Evolutionary conservation across 2,888 invertebrate species (phyloP).

Genomic region (Caenorhabditis sp.): DNA sequence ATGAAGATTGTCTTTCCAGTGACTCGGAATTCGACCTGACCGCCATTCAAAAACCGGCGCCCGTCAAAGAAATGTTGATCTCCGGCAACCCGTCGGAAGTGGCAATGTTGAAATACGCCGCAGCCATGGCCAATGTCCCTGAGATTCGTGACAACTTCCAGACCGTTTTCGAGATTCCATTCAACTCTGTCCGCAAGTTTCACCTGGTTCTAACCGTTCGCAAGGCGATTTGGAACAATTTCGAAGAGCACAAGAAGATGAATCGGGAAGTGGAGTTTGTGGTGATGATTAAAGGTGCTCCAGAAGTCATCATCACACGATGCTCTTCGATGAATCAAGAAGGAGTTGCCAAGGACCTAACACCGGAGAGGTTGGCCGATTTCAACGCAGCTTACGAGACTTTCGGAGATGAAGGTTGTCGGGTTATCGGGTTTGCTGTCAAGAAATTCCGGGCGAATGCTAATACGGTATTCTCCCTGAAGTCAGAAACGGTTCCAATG

Average conservation of each 20-base stretch:
- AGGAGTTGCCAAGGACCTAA: conserved; percentile 20
- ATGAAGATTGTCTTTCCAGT: conserved; percentile 14
- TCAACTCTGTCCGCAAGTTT: conserved; percentile 62
- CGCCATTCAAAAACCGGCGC: conserved; percentile 25
- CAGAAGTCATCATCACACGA: conserved; percentile 56
- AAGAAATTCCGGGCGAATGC: conserved; percentile 55
- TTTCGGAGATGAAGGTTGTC: conserved; percentile 61
- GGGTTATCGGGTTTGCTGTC: conserved; percentile 62
- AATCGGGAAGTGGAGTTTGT: conserved; percentile 38
- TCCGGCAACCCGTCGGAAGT: conserved; percentile 55
- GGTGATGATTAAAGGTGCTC: conserved; percentile 63
- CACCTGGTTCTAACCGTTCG: conserved; percentile 53
- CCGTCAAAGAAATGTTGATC: conserved; percentile 40
- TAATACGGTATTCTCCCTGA: conserved; percentile 48
- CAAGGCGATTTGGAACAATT: conserved; percentile 16
- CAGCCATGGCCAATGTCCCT: conserved; percentile 39
- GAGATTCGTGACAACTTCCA: conserved; percentile 41
- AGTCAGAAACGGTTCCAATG: conserved; percentile 54
- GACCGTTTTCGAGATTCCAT: conserved; percentile 62
- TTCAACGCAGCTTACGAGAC: conserved; percentile 57
- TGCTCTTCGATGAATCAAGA: conserved; percentile 51
- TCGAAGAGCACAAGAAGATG: conserved; percentile 18
- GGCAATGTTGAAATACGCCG: conserved; percentile 47
- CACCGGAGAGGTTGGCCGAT: conserved; percentile 31
- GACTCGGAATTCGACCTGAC: conserved; percentile 45